Conservation (phyloP, 2,888 invertebrate genomes). For the Alloscopus bannaensis region DNA sequence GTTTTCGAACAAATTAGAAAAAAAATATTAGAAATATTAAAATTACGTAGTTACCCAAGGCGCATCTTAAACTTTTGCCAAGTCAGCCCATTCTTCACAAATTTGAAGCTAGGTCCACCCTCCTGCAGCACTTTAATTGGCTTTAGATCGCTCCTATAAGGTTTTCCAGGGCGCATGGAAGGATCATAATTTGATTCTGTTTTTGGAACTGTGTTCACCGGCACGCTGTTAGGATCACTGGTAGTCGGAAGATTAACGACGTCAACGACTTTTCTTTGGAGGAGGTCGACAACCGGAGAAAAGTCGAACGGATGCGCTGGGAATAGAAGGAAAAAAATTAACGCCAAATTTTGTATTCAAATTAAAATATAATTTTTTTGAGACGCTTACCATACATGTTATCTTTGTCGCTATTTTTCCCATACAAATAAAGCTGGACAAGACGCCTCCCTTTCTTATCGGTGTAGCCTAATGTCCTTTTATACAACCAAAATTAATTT, state of each 20-base stretch:
- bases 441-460: no score
- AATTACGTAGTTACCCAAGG: constrained; percentile 40
- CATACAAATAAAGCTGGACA: constrained; percentile 49
- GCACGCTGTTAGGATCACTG: constrained; percentile 23
- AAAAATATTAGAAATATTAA: constrained; percentile 5
- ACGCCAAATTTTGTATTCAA: constrained; percentile 56
- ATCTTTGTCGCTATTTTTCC: constrained; percentile 40
- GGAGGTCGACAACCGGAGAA: constrained; percentile 45
- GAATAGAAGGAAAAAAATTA: neutral
- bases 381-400: constrained; percentile 45
- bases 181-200: constrained; percentile 27
- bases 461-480: constrained; percentile 45
- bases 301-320: constrained; percentile 65
- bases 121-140: constrained; percentile 42
- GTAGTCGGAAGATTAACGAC: constrained; percentile 57
- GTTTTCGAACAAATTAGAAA: neutral
- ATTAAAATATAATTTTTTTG: neutral
- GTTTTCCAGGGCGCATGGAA: neutral
- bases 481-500: constrained; percentile 20
- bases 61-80: constrained; percentile 67
- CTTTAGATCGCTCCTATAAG: constrained; percentile 44
- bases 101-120: constrained; percentile 41
- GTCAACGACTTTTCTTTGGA: constrained; percentile 20
- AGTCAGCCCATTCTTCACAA: constrained; percentile 45
- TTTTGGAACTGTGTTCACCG: constrained; percentile 41